A percentile compares a stretch with the other conserved stretches of the same genome.
phyloP scores from a whole-genome alignment of 2,888 invertebrate species.

The Tenthredo scrophulariae region DNA sequence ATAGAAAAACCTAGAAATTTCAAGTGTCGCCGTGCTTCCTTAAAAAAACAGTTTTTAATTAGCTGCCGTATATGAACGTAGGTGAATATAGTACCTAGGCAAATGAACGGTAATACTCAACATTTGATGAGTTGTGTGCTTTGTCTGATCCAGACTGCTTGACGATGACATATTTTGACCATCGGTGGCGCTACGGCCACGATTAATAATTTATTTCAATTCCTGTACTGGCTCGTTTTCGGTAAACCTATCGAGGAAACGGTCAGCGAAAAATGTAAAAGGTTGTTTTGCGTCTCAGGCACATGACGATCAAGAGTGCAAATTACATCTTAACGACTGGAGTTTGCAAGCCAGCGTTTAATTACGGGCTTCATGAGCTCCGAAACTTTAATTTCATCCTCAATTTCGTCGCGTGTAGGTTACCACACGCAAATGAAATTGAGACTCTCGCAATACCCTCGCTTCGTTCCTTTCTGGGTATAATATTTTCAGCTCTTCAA shows the following conservation, averaged over 20 bases:
- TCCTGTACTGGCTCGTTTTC: not conserved
- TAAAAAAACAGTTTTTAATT: conserved; percentile 20
- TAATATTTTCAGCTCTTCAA: not conserved
- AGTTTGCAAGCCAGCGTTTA: not conserved
- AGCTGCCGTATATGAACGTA: not conserved
- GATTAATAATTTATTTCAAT: conserved; percentile 12
- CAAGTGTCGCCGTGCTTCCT: conserved; percentile 20
- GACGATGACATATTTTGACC: conserved; percentile 33
- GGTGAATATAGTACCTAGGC: not conserved
- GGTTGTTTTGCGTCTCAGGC: not conserved
- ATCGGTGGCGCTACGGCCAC: not conserved
- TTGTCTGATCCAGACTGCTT: not conserved
- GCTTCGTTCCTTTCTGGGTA: not conserved
- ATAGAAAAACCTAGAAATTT: conserved; percentile 1
- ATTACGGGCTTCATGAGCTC: conserved; percentile 24
- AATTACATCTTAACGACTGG: conserved; percentile 20
- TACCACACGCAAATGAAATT: conserved; percentile 42
- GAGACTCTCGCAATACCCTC: not conserved
- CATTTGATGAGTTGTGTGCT: not conserved
- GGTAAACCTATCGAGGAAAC: conserved; percentile 18
- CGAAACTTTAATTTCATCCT: conserved; percentile 41
- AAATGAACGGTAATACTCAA: conserved; percentile 5
- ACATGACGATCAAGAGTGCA: conserved; percentile 30
- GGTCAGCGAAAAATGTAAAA: not conserved
- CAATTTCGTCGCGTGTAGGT: conserved; percentile 21